Evolutionary conservation across 2,888 invertebrate genomes (phyloP), one percentile per base, ranked within the genome.

Genomic region (Caenorhabditis drosophilae): DNA sequence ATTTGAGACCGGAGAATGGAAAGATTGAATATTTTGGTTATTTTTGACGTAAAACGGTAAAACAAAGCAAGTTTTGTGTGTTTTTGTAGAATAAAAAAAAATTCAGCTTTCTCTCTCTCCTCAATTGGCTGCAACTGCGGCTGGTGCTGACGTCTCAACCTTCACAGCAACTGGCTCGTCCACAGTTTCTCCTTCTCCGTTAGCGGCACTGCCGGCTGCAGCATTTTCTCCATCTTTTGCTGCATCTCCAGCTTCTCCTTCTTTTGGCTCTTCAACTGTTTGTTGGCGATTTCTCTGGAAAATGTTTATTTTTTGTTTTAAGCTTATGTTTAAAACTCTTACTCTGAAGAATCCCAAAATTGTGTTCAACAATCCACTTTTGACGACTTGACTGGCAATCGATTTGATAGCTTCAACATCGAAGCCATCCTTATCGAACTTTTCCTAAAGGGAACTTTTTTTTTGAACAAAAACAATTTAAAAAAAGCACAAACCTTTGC

Each of bases 281-380:
- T 16, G 35, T 36, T 35, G 48, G 31, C 48, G 48, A 20, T 35
- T 36, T 36, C 48, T 35, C 44, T 45, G 36, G 27, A 45, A 45
- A 26, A 23, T 25, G n/a, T n/a, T n/a, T n/a, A n/a, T n/a, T n/a
- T n/a, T n/a, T n/a, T n/a, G n/a, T n/a, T n/a, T n/a, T n/a, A n/a
- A n/a, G n/a, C n/a, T n/a, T n/a, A n/a, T n/a, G n/a, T n/a, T n/a
- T n/a, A n/a, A n/a, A n/a, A n/a, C n/a, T n/a, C 67, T 47, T 36
- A 71, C 69, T 68, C 74, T 73, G 74, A 79, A 78, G 76, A 78
- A 77, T 61, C 69, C 69, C 41, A 77, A 69, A 52, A 79, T 77
- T 23, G 70, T 76, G 51, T 66, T 70, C 49, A 78, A 59, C 57
- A 78, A 62, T 53, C 60, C 71, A 50, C 67, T 67, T 67, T 71